phyloP scores from a whole-genome alignment of 2,888 invertebrate genomes.

The Galeopsomyia nigrocyanea region DNA sequence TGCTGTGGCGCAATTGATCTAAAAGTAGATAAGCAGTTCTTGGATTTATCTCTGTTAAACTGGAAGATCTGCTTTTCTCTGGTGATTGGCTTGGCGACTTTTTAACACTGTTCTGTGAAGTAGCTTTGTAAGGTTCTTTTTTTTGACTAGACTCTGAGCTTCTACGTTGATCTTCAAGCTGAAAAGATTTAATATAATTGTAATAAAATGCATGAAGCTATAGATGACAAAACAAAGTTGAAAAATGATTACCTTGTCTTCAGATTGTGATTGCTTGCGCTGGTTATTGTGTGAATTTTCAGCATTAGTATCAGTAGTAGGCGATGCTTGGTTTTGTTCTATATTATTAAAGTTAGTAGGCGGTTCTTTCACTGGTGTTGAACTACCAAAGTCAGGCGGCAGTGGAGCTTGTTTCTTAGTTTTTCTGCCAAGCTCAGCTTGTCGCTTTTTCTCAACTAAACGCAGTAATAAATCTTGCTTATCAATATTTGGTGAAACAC shows the following conservation, averaged over 20 bases:
- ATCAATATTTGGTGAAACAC: constrained; percentile 70
- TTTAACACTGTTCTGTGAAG: constrained; percentile 55
- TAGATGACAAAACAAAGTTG: neutral
- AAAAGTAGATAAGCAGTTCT: constrained; percentile 81
- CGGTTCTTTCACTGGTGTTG: constrained; percentile 55
- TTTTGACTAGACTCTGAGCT: constrained; percentile 50
- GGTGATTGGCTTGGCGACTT: constrained; percentile 58
- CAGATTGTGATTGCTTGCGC: constrained; percentile 56
- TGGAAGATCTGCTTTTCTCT: constrained; percentile 58
- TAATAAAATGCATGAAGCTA: too few species aligned
- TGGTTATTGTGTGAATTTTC: constrained; percentile 51
- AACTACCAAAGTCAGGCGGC: constrained; percentile 64
- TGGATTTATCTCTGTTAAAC: constrained; percentile 62
- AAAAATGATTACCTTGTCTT: constrained; percentile 43
- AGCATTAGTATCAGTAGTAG: constrained; percentile 50
- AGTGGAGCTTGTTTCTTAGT: constrained; percentile 65
- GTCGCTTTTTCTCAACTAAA: constrained; percentile 77
- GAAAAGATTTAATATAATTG: constrained; percentile 10
- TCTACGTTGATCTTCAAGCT: constrained; percentile 35
- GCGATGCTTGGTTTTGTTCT: constrained; percentile 50
- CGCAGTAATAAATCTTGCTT: constrained; percentile 76
- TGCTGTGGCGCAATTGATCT: constrained; percentile 85
- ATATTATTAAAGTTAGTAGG: constrained; percentile 48
- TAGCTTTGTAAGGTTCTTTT: constrained; percentile 55
- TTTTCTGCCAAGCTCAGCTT: constrained; percentile 69